Conservation (phyloP, 23 tunicate genomes). For the Styela clava region DNA sequence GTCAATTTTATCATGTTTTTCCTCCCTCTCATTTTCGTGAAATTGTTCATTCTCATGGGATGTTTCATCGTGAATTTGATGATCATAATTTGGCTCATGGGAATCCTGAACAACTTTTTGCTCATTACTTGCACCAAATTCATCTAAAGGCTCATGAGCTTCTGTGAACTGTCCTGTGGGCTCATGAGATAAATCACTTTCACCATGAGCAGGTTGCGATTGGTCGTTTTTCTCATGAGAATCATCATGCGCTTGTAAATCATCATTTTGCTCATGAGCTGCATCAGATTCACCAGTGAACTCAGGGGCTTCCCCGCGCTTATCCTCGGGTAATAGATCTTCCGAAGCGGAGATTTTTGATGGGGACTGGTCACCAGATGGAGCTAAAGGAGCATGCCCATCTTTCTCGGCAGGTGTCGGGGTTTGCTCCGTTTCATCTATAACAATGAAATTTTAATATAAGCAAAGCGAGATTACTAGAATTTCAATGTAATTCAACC, state of each 20-base stretch:
- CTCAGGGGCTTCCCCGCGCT: too few species aligned
- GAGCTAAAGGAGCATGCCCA: background rate
- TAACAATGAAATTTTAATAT: too few species aligned
- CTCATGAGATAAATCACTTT: background rate
- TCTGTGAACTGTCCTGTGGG: background rate
- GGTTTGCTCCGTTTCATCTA: background rate
- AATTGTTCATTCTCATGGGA: background rate
- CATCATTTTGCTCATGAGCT: background rate
- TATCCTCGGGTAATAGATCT: too few species aligned
- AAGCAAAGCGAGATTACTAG: too few species aligned
- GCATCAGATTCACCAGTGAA: too few species aligned
- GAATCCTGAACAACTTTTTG: background rate
- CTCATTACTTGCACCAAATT: background rate
- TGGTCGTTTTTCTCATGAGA: background rate
- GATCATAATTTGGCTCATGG: background rate
- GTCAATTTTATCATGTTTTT: too few species aligned
- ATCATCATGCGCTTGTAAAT: background rate
- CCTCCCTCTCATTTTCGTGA: background rate
- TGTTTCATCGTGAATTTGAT: background rate
- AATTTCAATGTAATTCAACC: too few species aligned
- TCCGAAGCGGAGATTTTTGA: background rate
- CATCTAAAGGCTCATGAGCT: background rate
- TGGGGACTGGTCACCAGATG: background rate
- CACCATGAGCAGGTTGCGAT: too few species aligned
- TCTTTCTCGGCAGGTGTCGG: background rate